Evolutionary conservation across 2,113 vertebrate species (phyloP).

Genomic region (Myrmophylax atrothorax): DNA sequence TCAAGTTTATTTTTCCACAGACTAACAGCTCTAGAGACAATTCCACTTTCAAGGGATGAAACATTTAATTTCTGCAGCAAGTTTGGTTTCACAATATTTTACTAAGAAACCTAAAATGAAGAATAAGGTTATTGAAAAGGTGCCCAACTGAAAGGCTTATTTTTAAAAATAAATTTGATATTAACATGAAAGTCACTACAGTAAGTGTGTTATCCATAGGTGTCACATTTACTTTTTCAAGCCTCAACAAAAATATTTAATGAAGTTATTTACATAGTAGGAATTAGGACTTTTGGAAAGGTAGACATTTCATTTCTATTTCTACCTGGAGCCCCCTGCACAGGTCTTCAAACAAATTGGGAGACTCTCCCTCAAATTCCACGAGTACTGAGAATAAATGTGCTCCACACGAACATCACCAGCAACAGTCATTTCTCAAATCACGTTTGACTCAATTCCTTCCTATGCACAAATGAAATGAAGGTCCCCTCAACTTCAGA

Average conservation of each 20-base stretch:
- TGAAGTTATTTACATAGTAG: not conserved
- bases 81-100: not conserved
- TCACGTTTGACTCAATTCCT: not conserved
- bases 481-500: not conserved
- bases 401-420: not conserved
- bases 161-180: not conserved
- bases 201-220: not conserved
- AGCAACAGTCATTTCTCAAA: not conserved
- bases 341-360: fast-evolving
- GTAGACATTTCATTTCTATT: not conserved
- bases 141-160: not conserved
- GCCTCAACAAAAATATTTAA: not conserved
- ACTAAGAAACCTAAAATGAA: not conserved
- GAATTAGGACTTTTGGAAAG: not conserved
- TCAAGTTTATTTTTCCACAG: not conserved
- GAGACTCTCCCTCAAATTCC: not conserved
- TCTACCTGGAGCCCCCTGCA: not conserved
- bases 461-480: not conserved
- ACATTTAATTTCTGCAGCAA: not conserved
- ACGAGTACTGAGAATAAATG: not conserved
- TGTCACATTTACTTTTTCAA: not conserved
- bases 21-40: not conserved
- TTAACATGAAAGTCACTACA: not conserved
- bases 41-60: not conserved
- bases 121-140: not conserved